Conservation (phyloP, 2,113 vertebrate genomes). For the Rhabdornis inornatus region DNA sequence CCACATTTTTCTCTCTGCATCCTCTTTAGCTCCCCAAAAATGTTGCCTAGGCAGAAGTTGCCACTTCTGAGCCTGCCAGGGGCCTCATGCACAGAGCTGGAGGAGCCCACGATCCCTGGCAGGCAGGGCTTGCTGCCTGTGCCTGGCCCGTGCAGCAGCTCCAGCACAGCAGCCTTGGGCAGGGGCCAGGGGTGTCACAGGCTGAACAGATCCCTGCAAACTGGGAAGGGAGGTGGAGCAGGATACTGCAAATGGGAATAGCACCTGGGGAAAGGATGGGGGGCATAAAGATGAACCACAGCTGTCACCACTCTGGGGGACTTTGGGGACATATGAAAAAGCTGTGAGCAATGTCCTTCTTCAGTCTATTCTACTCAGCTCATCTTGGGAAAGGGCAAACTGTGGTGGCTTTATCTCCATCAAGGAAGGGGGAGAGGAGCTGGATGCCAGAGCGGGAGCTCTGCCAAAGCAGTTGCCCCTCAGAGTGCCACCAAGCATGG, state of each 20-base stretch:
- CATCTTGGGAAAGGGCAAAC: neutral
- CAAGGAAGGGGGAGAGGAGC: neutral
- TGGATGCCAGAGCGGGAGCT: neutral
- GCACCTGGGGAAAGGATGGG: fast-evolving
- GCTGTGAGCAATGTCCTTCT: neutral
- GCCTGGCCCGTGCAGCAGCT: neutral
- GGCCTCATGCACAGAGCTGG: neutral
- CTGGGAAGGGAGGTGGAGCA: neutral
- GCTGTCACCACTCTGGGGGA: fast-evolving
- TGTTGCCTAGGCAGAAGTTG: neutral
- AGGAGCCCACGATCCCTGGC: neutral
- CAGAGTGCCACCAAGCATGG: fast-evolving
- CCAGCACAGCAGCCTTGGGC: neutral
- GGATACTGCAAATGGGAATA: neutral
- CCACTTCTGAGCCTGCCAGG: neutral
- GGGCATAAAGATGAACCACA: neutral
- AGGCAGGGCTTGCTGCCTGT: neutral
- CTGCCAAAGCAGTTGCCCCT: neutral
- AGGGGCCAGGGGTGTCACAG: neutral
- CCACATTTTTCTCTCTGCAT: neutral
- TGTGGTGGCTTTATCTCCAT: fast-evolving
- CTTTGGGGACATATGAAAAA: neutral
- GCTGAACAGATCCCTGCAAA: neutral
- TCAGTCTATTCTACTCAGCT: neutral
- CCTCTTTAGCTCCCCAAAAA: neutral